A percentile compares a stretch with the other conserved stretches of the same genome.
phyloP scores from a whole-genome alignment of 2,113 vertebrate genomes.

The Sphaerodactylus townsendi region DNA sequence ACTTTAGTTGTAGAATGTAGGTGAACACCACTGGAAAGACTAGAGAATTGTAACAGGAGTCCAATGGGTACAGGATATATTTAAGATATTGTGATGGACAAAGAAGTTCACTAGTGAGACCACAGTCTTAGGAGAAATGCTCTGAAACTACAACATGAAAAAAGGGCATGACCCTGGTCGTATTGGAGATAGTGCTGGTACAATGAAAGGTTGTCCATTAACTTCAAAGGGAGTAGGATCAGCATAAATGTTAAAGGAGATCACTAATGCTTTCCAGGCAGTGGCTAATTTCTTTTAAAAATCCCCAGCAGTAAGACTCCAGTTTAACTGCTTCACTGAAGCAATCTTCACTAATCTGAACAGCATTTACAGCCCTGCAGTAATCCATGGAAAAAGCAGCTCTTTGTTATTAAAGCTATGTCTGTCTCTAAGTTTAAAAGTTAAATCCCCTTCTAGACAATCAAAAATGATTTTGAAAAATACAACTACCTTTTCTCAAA shows the following conservation, averaged over 20 bases:
- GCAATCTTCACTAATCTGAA: not conserved
- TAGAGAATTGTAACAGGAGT: not conserved
- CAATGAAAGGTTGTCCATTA: not conserved
- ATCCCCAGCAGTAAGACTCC: not conserved
- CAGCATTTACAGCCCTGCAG: not conserved
- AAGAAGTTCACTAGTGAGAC: not conserved
- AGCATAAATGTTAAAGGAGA: not conserved
- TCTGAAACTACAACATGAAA: not conserved
- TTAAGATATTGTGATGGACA: not conserved
- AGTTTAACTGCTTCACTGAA: not conserved
- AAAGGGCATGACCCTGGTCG: not conserved
- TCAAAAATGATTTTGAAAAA: too few relatives aligned
- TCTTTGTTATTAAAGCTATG: not conserved
- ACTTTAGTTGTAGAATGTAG: not conserved
- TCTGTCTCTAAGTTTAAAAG: too few relatives aligned
- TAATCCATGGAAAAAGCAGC: not conserved
- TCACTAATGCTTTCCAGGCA: not conserved
- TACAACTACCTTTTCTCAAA: too few relatives aligned
- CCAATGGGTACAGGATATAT: rapidly evolving
- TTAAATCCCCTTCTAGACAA: too few relatives aligned
- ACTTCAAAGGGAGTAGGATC: not conserved
- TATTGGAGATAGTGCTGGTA: not conserved
- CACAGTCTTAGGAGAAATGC: not conserved
- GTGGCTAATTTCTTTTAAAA: not conserved
- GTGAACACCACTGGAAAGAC: not conserved